Evolutionary conservation across 1,140 invertebrate species (phyloP).

Genomic region (Diploscapter pachys): DNA sequence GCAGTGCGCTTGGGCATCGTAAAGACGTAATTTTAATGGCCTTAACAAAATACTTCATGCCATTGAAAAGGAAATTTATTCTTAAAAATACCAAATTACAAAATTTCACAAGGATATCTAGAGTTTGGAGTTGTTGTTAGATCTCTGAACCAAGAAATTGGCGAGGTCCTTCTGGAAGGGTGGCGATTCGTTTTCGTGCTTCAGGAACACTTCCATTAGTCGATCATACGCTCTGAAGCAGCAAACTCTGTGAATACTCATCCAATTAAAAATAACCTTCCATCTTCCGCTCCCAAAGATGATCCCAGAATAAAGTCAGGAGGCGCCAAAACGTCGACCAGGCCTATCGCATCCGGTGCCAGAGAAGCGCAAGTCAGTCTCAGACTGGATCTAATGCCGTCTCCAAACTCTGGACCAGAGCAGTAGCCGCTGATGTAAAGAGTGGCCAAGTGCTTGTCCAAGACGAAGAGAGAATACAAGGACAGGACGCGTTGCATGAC

Average conservation of each 20-base stretch:
- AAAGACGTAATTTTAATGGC: too few relatives aligned
- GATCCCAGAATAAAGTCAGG: constrained; percentile 81
- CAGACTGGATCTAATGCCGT: constrained; percentile 66
- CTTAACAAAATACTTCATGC: too few relatives aligned
- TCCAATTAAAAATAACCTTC: constrained; percentile 52
- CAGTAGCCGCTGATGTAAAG: constrained; percentile 69
- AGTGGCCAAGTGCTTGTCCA: constrained; percentile 74
- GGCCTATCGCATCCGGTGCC: constrained; percentile 71
- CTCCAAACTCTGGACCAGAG: constrained; percentile 36
- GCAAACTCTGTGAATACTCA: neutral
- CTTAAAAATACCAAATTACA: too few relatives aligned
- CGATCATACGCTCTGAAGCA: constrained; percentile 28
- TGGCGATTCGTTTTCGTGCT: constrained; percentile 7
- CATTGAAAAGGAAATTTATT: too few relatives aligned
- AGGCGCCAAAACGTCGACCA: constrained; percentile 81
- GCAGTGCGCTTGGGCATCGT: too few relatives aligned
- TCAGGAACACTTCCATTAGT: constrained; percentile 24
- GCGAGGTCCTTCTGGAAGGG: constrained; percentile 21
- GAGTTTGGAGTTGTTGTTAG: constrained; percentile 10
- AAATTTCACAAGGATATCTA: neutral
- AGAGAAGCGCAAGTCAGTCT: constrained; percentile 68
- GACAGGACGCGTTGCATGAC: constrained; percentile 70
- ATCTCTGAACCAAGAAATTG: constrained; percentile 15
- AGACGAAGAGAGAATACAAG: constrained; percentile 70
- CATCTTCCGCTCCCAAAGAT: constrained; percentile 74